Base-by-base conservation (phyloP, 2,113 vertebrate genomes). In the pig (Sus scrofa) region DNA sequence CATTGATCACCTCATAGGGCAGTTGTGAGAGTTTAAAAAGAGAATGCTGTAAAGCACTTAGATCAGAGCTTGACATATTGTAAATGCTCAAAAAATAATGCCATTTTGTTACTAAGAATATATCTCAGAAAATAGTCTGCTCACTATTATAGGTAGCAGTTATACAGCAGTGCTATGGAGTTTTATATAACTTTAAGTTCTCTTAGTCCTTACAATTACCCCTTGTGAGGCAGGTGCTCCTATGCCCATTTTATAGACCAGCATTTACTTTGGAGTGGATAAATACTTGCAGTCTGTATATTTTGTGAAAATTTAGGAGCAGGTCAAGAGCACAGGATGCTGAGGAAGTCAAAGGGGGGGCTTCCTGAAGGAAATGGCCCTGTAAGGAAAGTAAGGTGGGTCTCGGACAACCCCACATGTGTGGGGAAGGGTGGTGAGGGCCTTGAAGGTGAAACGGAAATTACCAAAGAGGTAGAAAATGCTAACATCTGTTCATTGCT, bases 41-140 rank as follows among this genome's bases (percentile, higher is more conserved):
- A 89, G n/a, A 90, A 78, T 86, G 18, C 32, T 90, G 2, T 77
- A 75, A 94, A 86, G 30, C 5, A 26, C 50, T 92, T 92, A 54
- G 26, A 26, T 74, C 16, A 50, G 39, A 91, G 54, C 34, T 27
- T 79, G 52, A 60, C 63, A 70, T n/a, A 24, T 88, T 63, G 24
- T n/a, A 89, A 79, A 58, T 39, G 24, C 34, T 75, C 26, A 88
- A 88, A 37, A 95, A 78, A 65, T 65, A 86, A 12, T 83, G 50
- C 27, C 52, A 27, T 74, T 92, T 88, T 87, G 7, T 77, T 63
- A 39, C 63, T 63, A 83, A n/a, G 60, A 92, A 84, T 74, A 91
- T n/a, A 91, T 32, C 16, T 37, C 58, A 84, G 39, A 86, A 68
- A 93, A 67, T 37, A 92, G 0, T 10, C 54, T 20, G 77, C n/a